phyloP scores from a whole-genome alignment of 2,888 invertebrate genomes.

The Clunio marinus region DNA sequence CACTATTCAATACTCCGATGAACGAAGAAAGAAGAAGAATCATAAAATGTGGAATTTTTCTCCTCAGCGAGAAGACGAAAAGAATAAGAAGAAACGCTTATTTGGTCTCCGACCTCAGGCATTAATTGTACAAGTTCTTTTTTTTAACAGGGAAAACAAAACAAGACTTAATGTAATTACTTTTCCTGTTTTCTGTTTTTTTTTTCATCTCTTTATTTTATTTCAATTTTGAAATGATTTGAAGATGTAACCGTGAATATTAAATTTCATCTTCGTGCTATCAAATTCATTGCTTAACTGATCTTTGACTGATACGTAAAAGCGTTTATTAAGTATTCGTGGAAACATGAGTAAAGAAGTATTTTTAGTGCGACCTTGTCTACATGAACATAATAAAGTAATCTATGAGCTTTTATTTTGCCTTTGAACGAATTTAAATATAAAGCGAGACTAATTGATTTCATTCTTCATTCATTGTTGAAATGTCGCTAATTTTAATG shows the following conservation, averaged over 20 bases:
- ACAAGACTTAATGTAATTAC: not conserved
- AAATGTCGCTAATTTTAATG: not conserved
- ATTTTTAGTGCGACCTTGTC: too few relatives aligned
- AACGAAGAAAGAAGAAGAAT: not conserved
- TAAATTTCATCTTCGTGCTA: too few relatives aligned
- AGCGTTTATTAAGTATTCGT: too few relatives aligned
- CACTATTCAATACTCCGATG: not conserved
- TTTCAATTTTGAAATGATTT: too few relatives aligned
- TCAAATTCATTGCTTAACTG: too few relatives aligned
- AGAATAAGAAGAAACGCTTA: not conserved
- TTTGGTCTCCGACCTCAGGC: slow-evolving; percentile 10
- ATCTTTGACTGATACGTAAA: too few relatives aligned
- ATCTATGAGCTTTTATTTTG: not conserved
- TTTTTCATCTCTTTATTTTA: too few relatives aligned
- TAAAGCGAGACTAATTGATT: slow-evolving; percentile 16
- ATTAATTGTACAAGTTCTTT: slow-evolving; percentile 10
- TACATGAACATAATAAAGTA: too few relatives aligned
- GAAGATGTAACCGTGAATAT: too few relatives aligned
- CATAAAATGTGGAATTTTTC: not conserved
- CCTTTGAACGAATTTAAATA: not conserved
- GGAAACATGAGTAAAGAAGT: too few relatives aligned
- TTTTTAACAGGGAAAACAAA: not conserved
- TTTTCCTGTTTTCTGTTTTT: too few relatives aligned
- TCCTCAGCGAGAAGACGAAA: not conserved
- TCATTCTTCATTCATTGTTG: slow-evolving; percentile 4